Evolutionary conservation across 1,140 invertebrate genomes (phyloP).

Genomic region (Temnothorax nylanderi): DNA sequence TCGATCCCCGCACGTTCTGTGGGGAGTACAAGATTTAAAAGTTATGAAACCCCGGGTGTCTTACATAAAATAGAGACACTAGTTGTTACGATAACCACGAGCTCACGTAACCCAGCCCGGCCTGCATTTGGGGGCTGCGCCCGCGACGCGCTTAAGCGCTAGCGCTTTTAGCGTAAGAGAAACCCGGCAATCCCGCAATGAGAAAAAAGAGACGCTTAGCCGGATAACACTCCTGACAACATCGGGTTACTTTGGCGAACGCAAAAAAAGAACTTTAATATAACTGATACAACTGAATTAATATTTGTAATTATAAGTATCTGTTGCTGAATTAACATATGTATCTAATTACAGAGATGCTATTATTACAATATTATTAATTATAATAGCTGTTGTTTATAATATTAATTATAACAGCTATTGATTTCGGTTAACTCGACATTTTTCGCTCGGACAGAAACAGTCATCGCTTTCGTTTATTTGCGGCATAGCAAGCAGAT

Average conservation of each 20-base stretch:
- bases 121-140: neutral
- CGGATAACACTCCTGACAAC: neutral
- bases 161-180: neutral
- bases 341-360: no score
- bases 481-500: neutral
- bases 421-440: neutral
- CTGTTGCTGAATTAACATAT: neutral
- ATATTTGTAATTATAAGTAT: neutral
- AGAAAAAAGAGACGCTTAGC: neutral
- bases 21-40: constrained; percentile 66
- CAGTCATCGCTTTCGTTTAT: neutral
- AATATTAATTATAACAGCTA: neutral
- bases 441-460: neutral
- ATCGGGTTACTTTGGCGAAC: neutral
- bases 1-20: constrained; percentile 44
- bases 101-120: constrained; percentile 34
- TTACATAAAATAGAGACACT: constrained; percentile 69
- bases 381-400: no score
- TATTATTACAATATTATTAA: no score
- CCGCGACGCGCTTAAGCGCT: neutral
- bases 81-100: constrained; percentile 52
- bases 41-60: constrained; percentile 70
- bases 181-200: neutral
- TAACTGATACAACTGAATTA: neutral
- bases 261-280: neutral